Evolutionary conservation across 2,888 invertebrate genomes (phyloP).

Genomic region (Balanococcus diminutus): DNA sequence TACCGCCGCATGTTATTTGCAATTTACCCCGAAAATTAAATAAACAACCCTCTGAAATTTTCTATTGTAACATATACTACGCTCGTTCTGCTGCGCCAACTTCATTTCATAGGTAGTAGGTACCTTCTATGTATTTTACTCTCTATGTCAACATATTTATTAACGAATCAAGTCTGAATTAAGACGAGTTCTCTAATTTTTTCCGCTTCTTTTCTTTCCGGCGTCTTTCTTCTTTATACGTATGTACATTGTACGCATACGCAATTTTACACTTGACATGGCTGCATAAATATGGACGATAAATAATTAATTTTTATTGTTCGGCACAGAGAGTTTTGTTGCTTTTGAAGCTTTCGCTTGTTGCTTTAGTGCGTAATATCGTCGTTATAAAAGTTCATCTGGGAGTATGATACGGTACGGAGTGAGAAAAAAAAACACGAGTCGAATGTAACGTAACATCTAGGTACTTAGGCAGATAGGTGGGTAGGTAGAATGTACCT

Average conservation of each 20-base stretch:
- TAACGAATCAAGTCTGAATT: constrained; percentile 47
- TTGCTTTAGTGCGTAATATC: background rate
- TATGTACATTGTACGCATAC: background rate
- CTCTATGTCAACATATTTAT: constrained; percentile 44
- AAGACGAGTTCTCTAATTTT: constrained; percentile 16
- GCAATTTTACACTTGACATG: background rate
- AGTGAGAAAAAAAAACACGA: background rate
- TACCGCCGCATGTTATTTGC: constrained; percentile 49
- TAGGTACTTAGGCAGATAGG: no score
- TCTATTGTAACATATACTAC: constrained; percentile 14
- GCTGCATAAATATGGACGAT: background rate
- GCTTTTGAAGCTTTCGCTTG: background rate
- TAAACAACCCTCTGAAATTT: constrained; percentile 47
- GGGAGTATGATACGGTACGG: background rate
- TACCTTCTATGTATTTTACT: constrained; percentile 11
- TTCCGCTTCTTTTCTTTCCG: background rate
- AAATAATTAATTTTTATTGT: background rate
- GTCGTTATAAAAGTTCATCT: background rate
- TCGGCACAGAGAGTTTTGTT: background rate
- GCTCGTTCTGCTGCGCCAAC: background rate
- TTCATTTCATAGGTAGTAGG: background rate
- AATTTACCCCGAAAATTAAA: constrained; percentile 49
- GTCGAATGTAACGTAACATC: no score
- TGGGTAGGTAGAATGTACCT: no score
- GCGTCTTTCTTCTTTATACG: background rate